phyloP scores from a whole-genome alignment of 2,797 vertebrate genomes.

The Sebastes taczanowskii region DNA sequence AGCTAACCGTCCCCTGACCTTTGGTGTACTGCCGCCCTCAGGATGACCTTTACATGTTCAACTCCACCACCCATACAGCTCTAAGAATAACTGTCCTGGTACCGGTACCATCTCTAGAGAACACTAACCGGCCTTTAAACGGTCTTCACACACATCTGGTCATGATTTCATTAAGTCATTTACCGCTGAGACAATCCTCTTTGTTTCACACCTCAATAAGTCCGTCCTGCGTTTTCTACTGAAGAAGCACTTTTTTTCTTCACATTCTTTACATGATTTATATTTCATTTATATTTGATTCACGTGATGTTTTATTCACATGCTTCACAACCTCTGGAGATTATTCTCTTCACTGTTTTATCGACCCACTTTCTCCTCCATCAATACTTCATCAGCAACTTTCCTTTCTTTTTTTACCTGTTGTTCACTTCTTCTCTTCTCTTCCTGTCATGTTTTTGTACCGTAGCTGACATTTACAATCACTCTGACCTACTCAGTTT shows the following conservation, averaged over 20 bases:
- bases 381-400: slow-evolving; percentile 65
- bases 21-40: background rate
- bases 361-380: slow-evolving; percentile 67
- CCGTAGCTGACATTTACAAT: slow-evolving; percentile 25
- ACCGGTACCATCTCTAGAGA: background rate
- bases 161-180: background rate
- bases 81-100: background rate
- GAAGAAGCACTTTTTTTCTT: slow-evolving; percentile 57
- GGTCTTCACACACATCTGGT: background rate
- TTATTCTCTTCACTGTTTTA: slow-evolving; percentile 64
- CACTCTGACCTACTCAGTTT: slow-evolving; percentile 15
- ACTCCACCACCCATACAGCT: background rate
- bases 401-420: slow-evolving; percentile 37
- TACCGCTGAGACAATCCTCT: background rate
- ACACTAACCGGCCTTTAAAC: background rate
- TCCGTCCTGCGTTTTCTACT: slow-evolving; percentile 17
- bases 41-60: background rate
- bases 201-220: slow-evolving; percentile 12
- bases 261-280: slow-evolving; percentile 60
- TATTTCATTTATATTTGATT: slow-evolving; percentile 74
- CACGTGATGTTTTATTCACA: slow-evolving; percentile 71
- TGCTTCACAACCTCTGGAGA: slow-evolving; percentile 57
- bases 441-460: slow-evolving; percentile 1
- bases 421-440: slow-evolving; percentile 24
- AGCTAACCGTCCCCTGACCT: background rate